These are phyloP conservation scores for Peromyscus melanophrys DNA, from an alignment of 2,797 vertebrate species.

Conservation along the genomic window DNA sequence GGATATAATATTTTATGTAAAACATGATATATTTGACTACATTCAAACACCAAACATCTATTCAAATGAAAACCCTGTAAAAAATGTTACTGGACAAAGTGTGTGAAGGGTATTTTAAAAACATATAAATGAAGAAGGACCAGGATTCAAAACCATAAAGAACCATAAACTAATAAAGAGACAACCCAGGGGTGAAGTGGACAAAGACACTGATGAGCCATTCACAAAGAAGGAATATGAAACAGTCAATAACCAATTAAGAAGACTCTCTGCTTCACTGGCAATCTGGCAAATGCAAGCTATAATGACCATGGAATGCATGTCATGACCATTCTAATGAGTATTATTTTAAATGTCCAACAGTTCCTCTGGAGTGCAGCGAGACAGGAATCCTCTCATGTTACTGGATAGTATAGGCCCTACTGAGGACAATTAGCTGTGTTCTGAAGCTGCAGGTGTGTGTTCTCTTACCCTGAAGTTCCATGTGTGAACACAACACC, in stretches of 20 bases:
- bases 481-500: not conserved
- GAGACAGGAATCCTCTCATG: not conserved
- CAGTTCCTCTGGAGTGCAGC: not conserved
- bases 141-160: constrained; percentile 15
- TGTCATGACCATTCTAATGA: not conserved
- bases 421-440: not conserved
- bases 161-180: not conserved
- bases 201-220: not conserved
- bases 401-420: not conserved
- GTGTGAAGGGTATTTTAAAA: not conserved
- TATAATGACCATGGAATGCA: not conserved
- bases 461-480: not conserved
- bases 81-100: constrained; percentile 6
- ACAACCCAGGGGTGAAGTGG: not conserved
- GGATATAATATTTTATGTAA: constrained; percentile 8
- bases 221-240: not conserved
- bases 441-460: not conserved
- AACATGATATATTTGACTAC: not conserved
- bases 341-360: not conserved
- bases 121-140: not conserved
- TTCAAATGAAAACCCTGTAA: constrained; percentile 12
- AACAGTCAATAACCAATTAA: not conserved
- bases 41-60: constrained; percentile 43
- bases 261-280: not conserved
- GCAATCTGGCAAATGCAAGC: constrained; percentile 8